Conservation (phyloP, 2,113 vertebrate species). For the Ctenodactylus gundi region DNA sequence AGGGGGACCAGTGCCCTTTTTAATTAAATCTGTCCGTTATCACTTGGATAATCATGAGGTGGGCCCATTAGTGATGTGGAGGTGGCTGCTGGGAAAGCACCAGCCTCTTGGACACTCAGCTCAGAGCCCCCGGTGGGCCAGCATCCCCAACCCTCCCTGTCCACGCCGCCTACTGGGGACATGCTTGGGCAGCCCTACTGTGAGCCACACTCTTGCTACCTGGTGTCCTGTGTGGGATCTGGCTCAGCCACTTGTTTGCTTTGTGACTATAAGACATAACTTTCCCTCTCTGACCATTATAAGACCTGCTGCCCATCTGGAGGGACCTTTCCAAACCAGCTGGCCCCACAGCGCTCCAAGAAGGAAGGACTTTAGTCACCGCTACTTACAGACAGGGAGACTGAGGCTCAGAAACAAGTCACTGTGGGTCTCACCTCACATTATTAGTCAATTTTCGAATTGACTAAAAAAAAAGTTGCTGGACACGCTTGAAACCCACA, state of each 20-base stretch:
- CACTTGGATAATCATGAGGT: not conserved
- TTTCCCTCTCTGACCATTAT: not conserved
- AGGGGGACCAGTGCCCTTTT: constrained; percentile 25
- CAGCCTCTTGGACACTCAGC: not conserved
- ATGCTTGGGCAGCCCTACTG: not conserved
- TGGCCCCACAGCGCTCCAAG: too few relatives aligned
- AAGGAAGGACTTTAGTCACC: not conserved
- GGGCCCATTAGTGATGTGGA: not conserved
- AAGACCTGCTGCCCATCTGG: fast-evolving
- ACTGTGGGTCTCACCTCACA: not conserved
- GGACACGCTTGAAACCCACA: not conserved
- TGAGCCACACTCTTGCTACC: not conserved
- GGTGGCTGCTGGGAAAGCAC: constrained; percentile 32
- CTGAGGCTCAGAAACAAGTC: not conserved
- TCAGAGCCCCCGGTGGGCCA: not conserved
- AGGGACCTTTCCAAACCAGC: fast-evolving
- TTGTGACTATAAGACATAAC: not conserved
- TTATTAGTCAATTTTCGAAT: not conserved
- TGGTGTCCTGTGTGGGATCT: not conserved
- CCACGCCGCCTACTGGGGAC: not conserved
- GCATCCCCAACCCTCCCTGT: not conserved
- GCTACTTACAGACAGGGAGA: not conserved
- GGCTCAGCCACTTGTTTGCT: not conserved
- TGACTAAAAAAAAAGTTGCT: too few relatives aligned
- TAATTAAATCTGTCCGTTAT: constrained; percentile 79